phyloP scores from a whole-genome alignment of 2,797 vertebrate genomes.

The Percopsis omiscomaycus region DNA sequence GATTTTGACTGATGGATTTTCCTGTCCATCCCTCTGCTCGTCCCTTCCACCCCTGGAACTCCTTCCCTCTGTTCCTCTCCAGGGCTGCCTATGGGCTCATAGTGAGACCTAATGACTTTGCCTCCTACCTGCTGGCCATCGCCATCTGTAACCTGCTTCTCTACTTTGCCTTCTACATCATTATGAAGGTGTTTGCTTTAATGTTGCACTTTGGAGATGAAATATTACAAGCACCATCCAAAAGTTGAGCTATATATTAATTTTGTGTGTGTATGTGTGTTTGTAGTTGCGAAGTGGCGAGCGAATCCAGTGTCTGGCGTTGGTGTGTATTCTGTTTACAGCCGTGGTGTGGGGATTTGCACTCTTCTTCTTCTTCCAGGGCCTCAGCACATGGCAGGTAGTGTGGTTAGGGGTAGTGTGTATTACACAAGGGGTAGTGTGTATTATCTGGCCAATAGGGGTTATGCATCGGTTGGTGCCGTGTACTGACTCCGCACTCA shows the following conservation, averaged over 20 bases:
- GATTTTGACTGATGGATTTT: not conserved
- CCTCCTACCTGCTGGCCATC: conserved; percentile 95
- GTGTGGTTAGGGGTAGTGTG: no score
- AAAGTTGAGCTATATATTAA: not conserved
- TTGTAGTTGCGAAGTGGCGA: conserved; percentile 91
- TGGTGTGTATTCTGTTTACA: conserved; percentile 91
- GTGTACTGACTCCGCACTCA: no score
- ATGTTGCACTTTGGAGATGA: not conserved
- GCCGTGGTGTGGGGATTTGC: conserved; percentile 96
- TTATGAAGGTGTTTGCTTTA: conserved; percentile 88
- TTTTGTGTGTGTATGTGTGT: conserved; percentile 27
- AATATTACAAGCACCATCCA: not conserved
- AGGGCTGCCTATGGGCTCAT: conserved; percentile 94
- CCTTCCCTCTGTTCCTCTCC: not conserved
- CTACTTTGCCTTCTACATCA: conserved; percentile 98
- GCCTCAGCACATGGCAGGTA: conserved; percentile 99
- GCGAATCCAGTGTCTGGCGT: conserved; percentile 84
- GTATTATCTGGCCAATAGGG: no score
- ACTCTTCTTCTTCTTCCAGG: conserved; percentile 98
- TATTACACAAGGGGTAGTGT: no score
- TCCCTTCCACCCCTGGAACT: not conserved
- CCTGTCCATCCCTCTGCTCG: not conserved
- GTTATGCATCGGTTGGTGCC: no score
- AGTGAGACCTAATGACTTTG: conserved; percentile 91
- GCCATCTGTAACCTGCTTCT: conserved; percentile 98